Evolutionary conservation across 2,888 invertebrate species (phyloP), one percentile per base, ranked within the genome.

Genomic region (Erebia aethiops): DNA sequence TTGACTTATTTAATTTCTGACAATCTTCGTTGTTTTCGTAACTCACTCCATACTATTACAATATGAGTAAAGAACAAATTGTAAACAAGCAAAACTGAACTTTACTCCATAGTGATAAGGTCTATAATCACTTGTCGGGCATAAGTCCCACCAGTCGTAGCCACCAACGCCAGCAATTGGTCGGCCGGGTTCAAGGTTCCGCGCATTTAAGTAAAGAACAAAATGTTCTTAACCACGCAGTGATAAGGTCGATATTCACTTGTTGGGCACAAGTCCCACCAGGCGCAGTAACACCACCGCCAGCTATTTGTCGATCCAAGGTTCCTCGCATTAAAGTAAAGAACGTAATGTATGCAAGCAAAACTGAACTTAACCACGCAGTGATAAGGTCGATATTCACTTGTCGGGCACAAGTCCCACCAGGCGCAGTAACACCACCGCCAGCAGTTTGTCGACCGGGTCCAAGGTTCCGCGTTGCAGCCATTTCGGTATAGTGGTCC

Each of bases 401-500:
- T 94, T 92, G 79, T 94, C 94, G 49, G 94, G 95, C 76, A 95
- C 94, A 78, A 95, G 90, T 69, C 88, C 87, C 66, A 97, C 95
- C 87, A 97, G 95, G 77, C 96, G 94, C 77, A 96, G 91, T 85
- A 97, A 95, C 77, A 97, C 94, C 14, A 97, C 94, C 13, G 98
- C 96, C 73, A 98, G 94, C 71, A 99, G 95, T 87, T 98, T 98
- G 92, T 99, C 99, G 69, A 99, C 92, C 0, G 99, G 99, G 93
- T 99, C 99, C 96, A 99, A 98, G 80, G 99, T 97, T 14, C 99
- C 99, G 69, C 99, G 95, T 91, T 99, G 99, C 94, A 99, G 95
- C 98, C 99, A 99, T 92, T 99, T 99, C 71, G 99, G 99, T 85
- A 99, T 99, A 70, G 99, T 99, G 77, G 98, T 98, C 77, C 99